Evolutionary conservation across 2,113 vertebrate species (phyloP).

Genomic region (Cyanocitta stelleri): DNA sequence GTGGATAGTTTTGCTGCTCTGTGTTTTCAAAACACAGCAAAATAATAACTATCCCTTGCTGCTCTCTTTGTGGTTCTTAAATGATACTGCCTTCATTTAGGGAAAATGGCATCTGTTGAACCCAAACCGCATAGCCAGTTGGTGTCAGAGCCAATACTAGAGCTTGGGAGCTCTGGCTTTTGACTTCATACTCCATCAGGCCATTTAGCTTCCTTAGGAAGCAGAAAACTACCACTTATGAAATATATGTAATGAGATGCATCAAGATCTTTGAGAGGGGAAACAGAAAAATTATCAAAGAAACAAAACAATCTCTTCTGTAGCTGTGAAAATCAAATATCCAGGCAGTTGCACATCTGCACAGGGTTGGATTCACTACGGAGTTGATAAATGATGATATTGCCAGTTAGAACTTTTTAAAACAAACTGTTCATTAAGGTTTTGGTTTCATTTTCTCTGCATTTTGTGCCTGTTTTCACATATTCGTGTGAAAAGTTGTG

Average conservation of each 20-base stretch:
- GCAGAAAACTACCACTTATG: background rate
- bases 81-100: background rate
- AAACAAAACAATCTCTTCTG: background rate
- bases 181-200: background rate
- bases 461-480: background rate
- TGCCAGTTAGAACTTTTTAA: background rate
- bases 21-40: constrained; percentile 29
- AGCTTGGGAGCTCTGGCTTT: background rate
- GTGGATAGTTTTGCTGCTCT: background rate
- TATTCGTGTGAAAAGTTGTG: background rate
- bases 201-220: background rate
- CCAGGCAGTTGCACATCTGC: background rate
- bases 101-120: background rate
- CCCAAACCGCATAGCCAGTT: background rate
- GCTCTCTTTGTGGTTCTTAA: background rate
- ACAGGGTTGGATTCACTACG: background rate
- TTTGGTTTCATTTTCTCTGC: constrained; percentile 6
- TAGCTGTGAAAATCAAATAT: background rate
- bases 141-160: background rate
- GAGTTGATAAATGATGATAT: background rate
- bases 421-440: background rate
- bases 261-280: background rate
- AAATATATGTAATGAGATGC: background rate
- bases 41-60: constrained; percentile 10
- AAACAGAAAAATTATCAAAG: background rate